These are phyloP conservation scores for Larimichthys crocea DNA, from an alignment of 2,113 vertebrate species.

Conservation along the genomic window DNA sequence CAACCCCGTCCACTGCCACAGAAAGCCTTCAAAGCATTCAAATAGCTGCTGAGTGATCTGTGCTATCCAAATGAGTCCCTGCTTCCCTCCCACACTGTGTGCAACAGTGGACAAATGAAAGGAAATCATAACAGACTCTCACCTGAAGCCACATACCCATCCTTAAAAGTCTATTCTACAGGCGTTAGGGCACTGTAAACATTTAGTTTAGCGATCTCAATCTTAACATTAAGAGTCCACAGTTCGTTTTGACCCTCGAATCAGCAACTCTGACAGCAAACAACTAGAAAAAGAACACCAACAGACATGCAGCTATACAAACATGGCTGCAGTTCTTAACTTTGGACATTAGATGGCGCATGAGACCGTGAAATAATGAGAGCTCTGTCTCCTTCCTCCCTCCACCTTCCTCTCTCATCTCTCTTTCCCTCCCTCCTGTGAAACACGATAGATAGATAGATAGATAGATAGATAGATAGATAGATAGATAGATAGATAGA, in stretches of 20 bases:
- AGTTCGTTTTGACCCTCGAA: constrained; percentile 30
- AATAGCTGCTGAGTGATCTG: constrained; percentile 68
- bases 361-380: constrained; percentile 76
- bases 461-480: constrained; percentile 50
- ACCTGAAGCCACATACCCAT: neutral
- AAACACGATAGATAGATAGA: constrained; percentile 44
- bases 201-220: neutral
- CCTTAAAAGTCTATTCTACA: neutral
- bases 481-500: constrained; percentile 49
- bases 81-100: constrained; percentile 37
- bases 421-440: constrained; percentile 24
- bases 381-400: constrained; percentile 27
- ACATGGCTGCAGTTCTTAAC: constrained; percentile 34
- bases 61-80: constrained; percentile 47
- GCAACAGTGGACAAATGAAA: constrained; percentile 4
- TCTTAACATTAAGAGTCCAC: neutral
- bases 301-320: neutral
- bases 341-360: constrained; percentile 77
- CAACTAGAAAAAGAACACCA: neutral
- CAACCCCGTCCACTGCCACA: constrained; percentile 59
- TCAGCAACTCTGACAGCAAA: neutral
- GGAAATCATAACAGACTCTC: neutral
- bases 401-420: constrained; percentile 13
- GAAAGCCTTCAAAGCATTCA: constrained; percentile 56
- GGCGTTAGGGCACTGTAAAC: neutral